phyloP scores from a whole-genome alignment of 2,888 invertebrate genomes.

The Hypomecis atomaria region DNA sequence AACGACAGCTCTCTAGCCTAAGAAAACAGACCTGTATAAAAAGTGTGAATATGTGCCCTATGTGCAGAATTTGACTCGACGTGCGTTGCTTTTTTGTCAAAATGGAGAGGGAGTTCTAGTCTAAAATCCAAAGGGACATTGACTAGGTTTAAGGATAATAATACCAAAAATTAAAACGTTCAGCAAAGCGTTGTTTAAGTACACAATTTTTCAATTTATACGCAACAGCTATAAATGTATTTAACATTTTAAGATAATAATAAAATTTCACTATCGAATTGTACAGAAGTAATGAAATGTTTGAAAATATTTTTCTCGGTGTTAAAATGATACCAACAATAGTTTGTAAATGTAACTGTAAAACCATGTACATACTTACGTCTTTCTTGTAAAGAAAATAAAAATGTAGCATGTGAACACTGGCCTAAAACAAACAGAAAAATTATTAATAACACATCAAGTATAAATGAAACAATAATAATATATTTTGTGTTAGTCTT shows the following conservation, averaged over 20 bases:
- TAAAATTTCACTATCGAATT: constrained; percentile 51
- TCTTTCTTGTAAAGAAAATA: constrained; percentile 61
- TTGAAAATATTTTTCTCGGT: constrained; percentile 67
- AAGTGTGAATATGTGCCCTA: not conserved
- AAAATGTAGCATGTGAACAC: constrained; percentile 55
- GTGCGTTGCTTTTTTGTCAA: not conserved
- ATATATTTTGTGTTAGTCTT: not conserved
- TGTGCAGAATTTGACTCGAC: not conserved
- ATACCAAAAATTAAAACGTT: constrained; percentile 8
- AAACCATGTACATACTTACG: constrained; percentile 31
- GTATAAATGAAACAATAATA: not conserved
- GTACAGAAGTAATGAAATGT: constrained; percentile 61
- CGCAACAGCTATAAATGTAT: constrained; percentile 55
- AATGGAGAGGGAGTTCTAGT: constrained; percentile 25
- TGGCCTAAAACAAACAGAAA: constrained; percentile 46
- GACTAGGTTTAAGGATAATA: constrained; percentile 13
- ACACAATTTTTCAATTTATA: constrained; percentile 29
- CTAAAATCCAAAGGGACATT: constrained; percentile 33
- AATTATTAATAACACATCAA: not conserved
- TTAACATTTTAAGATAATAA: constrained; percentile 26
- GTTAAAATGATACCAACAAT: constrained; percentile 51
- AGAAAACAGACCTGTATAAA: not conserved
- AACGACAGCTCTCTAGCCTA: too few species aligned
- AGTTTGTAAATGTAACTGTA: constrained; percentile 57
- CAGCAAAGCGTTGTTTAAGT: constrained; percentile 15